Percentiles rank a stretch among this genome's conserved stretches.
phyloP scores from a whole-genome alignment of 2,113 vertebrate species.

The Gasterosteus nipponicus region DNA sequence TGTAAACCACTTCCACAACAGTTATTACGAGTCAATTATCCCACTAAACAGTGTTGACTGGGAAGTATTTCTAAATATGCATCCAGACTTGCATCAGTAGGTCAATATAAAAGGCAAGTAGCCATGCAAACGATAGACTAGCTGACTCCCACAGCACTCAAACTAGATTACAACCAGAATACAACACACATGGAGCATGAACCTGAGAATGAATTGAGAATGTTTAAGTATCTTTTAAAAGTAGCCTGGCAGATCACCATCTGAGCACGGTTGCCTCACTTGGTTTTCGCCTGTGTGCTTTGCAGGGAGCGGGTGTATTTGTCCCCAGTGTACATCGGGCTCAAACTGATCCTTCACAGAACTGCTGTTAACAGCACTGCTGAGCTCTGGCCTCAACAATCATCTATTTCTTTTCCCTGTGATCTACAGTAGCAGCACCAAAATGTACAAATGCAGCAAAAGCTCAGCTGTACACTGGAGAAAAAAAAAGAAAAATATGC shows the following conservation, averaged over 20 bases:
- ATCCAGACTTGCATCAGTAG: constrained; percentile 63
- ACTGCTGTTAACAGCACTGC: constrained; percentile 29
- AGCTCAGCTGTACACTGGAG: constrained; percentile 9
- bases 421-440: constrained; percentile 34
- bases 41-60: constrained; percentile 1
- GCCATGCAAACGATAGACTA: constrained; percentile 84
- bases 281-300: constrained; percentile 30
- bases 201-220: constrained; percentile 67
- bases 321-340: constrained; percentile 14
- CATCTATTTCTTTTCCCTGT: constrained; percentile 1
- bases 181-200: constrained; percentile 41
- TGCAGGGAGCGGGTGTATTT: constrained; percentile 24
- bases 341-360: constrained; percentile 28
- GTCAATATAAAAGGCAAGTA: constrained; percentile 86
- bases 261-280: constrained; percentile 14
- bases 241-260: constrained; percentile 16
- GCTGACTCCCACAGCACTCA: constrained; percentile 29
- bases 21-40: constrained; percentile 46
- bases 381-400: constrained; percentile 17
- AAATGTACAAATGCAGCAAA: constrained; percentile 36
- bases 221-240: constrained; percentile 43
- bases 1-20: constrained; percentile 34
- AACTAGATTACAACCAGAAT: constrained; percentile 37
- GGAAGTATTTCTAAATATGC: constrained; percentile 17
- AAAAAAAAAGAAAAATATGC: neutral